Conservation (phyloP, 2,113 vertebrate genomes). For the Epinephelus fuscoguttatus region DNA sequence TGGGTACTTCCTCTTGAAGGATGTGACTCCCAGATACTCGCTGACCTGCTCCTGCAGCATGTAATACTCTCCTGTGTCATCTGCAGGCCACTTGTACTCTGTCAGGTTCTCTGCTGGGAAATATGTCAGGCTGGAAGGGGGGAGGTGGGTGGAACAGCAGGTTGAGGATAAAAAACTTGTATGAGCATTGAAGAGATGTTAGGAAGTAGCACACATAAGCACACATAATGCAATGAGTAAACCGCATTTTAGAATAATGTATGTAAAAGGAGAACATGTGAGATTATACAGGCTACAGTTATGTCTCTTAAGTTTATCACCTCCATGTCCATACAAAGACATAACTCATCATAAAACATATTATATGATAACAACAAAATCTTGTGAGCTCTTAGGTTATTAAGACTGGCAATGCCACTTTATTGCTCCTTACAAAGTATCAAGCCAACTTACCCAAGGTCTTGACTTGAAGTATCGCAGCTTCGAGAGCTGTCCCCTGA, state of each 20-base stretch:
- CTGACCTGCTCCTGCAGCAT: constrained; percentile 99
- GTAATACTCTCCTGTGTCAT: constrained; percentile 97
- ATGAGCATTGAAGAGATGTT: no score
- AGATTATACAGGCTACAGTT: background rate
- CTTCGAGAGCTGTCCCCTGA: constrained; percentile 97
- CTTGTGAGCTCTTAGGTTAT: background rate
- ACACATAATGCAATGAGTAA: background rate
- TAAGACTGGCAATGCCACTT: background rate
- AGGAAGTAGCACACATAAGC: background rate
- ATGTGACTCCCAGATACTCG: constrained; percentile 98
- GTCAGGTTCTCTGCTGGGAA: constrained; percentile 98
- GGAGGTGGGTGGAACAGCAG: background rate
- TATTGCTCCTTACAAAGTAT: background rate
- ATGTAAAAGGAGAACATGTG: background rate
- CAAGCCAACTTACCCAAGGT: constrained; percentile 87
- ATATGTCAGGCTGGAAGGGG: constrained; percentile 89
- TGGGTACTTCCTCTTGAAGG: constrained; percentile 98
- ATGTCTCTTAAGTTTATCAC: background rate
- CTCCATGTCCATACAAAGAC: background rate
- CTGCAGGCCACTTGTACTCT: constrained; percentile 98
- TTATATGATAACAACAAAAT: background rate
- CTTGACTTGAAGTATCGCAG: constrained; percentile 94
- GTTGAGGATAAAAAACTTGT: background rate
- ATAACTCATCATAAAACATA: background rate
- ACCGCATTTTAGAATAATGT: background rate